Evolutionary conservation across 1,140 invertebrate species (phyloP).

Genomic region (Zaprionus vittiger): DNA sequence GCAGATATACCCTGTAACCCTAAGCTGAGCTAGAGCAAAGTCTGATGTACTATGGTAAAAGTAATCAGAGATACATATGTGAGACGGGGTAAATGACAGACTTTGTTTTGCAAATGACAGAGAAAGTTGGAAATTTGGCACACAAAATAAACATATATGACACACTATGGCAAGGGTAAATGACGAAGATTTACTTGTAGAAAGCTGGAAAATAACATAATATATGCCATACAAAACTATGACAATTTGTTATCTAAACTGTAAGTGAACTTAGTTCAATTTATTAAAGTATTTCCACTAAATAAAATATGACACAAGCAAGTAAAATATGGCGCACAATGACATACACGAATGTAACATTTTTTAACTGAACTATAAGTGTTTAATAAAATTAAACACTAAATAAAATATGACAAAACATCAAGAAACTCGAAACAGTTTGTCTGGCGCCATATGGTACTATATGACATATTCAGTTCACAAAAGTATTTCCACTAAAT

Average conservation of each 20-base stretch:
- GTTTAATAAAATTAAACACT: background rate
- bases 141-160: background rate
- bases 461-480: background rate
- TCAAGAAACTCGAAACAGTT: background rate
- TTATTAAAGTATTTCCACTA: too few species aligned
- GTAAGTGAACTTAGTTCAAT: too few species aligned
- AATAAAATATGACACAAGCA: too few species aligned
- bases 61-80: background rate
- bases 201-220: too few species aligned
- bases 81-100: background rate
- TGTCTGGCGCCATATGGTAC: background rate
- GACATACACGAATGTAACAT: background rate
- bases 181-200: too few species aligned
- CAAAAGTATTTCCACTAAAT: background rate
- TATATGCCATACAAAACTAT: too few species aligned
- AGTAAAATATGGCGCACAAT: background rate
- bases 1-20: constrained; percentile 12
- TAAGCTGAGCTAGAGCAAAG: background rate
- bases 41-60: background rate
- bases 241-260: too few species aligned
- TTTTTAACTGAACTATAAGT: background rate
- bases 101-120: background rate
- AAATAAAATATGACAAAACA: background rate
- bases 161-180: too few species aligned
- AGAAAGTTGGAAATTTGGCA: background rate